Base-by-base conservation (phyloP, 2,113 vertebrate species). In the Grantiella picta region DNA sequence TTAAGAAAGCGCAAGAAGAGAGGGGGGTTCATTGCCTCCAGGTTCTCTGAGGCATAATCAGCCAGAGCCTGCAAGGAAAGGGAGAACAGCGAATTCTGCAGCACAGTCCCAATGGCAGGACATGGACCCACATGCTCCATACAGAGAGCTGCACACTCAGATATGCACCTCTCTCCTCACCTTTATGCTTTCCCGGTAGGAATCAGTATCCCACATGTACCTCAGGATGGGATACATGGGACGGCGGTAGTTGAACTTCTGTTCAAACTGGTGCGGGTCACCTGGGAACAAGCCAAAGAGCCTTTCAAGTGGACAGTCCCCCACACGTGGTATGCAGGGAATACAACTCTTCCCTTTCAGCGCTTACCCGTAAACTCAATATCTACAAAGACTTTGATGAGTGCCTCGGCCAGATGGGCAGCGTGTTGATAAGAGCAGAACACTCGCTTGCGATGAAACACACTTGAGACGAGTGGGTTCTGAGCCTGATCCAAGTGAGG, bases 231-330 rank as follows among this genome's bases (percentile, higher is more conserved):
- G 99, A 87, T 99, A 99, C 99, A 99, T 99, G 61, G 99, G 99
- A 22, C 99, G 98, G 54, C 99, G 99, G 91, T 99, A 99, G 98
- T 99, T 99, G 96, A 99, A 99, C 96, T 99, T 99, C 97, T 99
- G 99, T 88, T 99, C 99, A 96, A 99, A 99, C 88, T 99, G 99
- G 98, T 99, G 99, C 8, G 99, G 99, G 96, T 99, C 99, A 86
- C 99, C 99, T 99, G 77, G 42, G 80, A 7, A 24, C 5, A 65
- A 70, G 65, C 5, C 86, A 53, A 59, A 76, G 57, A 2, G 38
- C 19, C 2, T 21, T 25, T 65, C 42, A 9, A 2, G 15, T 6
- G 56, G 66, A 56, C 1, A 4, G 13, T 45, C 24, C 31, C 35
- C n/a, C 9, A 4, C 17, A 29, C 36, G 35, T 3, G 38, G 17